Evolutionary conservation across 2,888 invertebrate genomes (phyloP), one percentile per base, ranked within the genome.

Genomic region (Acrobasis suavella): DNA sequence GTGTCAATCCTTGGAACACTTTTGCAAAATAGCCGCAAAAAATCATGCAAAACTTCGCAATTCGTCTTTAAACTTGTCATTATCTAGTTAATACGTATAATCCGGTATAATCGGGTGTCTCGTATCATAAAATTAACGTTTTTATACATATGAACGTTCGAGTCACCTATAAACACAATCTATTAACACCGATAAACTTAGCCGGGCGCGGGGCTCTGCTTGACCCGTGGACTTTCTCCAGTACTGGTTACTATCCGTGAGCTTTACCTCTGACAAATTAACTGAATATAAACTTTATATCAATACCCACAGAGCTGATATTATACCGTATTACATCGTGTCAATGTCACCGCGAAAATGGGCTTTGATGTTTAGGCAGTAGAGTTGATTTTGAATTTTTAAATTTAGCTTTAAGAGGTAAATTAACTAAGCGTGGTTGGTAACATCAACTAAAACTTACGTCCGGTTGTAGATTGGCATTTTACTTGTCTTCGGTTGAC

Each of bases 201-300:
- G 72, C 69, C 69, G 67, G 66, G 65, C 69, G 62, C 65, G 64
- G 50, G 63, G 64, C 60, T 59, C 62, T 65, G 72, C 72, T 73
- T 82, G 85, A 85, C 85, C 84, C 72, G 54, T 74, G 72, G 75
- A 83, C 85, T 86, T 86, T 86, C 85, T 85, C 83, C 71, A 56
- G 55, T 56, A 71, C 76, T 70, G 75, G 79, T 77, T 78, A 68
- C 69, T 32, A 32, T 32, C 32, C 32, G 32, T 32, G 7, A 32
- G 32, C 32, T 32, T 32, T 32, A 32, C 32, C 32, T 32, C 32
- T 32, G 32, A 32, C 32, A 32, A 32, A 32, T 32, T 8, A 32
- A 32, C 32, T 32, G 32, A 32, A 32, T 32, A 32, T 32, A 5
- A 32, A 32, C 32, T 32, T 32, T 32, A 32, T 8, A 32, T 32